Conservation (phyloP, 2,113 vertebrate species). For the Neopipo cinnamomea region DNA sequence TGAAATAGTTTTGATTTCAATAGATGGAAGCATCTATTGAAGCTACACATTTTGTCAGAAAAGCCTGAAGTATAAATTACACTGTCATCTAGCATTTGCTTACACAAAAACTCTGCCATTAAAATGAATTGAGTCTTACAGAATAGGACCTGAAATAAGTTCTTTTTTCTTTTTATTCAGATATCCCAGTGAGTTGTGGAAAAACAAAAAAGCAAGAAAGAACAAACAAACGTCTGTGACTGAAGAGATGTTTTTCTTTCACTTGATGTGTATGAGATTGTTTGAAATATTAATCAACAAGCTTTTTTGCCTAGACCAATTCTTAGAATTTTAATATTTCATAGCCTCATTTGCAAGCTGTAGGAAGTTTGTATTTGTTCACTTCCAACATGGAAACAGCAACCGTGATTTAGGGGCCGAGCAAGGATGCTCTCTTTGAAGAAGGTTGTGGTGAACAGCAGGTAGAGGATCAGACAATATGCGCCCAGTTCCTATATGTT, state of each 20-base stretch:
- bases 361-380: neutral
- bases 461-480: neutral
- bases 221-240: neutral
- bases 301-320: neutral
- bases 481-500: neutral
- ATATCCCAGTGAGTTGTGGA: neutral
- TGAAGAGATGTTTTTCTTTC: neutral
- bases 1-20: conserved; percentile 1
- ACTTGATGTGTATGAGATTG: neutral
- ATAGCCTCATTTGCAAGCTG: neutral
- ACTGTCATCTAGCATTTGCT: neutral
- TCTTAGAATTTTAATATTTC: neutral
- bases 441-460: neutral
- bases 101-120: neutral
- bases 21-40: neutral
- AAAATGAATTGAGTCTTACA: neutral
- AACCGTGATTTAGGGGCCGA: neutral
- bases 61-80: conserved; percentile 21
- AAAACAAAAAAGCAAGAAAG: conserved; percentile 4
- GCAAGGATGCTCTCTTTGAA: neutral
- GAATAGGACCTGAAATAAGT: neutral
- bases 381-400: neutral
- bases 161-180: neutral
- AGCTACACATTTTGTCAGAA: conserved; percentile 1
- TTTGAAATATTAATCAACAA: neutral